Base-by-base conservation (phyloP, 2,888 invertebrate genomes). In the Anthophora plumipes region DNA sequence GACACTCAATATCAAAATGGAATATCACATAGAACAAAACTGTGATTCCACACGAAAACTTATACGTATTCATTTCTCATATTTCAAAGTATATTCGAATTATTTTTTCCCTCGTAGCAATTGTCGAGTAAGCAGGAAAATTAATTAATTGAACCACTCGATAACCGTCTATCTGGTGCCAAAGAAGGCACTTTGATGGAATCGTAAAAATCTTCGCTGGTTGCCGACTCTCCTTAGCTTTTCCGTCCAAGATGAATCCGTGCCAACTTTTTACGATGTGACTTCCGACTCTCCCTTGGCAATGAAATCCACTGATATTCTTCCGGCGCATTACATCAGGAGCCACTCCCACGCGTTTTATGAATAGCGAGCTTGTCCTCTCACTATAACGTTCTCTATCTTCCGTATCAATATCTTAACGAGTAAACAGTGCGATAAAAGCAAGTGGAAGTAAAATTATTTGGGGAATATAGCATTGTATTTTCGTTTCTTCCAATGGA, bases 231-330 rank as follows among this genome's bases (percentile, higher is more conserved):
- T 68, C 63, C 46, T 68, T 25, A 63, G 71, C 63, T 54, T 54
- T 31, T 22, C 68, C 52, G 37, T 41, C 61, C 75, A 43, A 70
- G 39, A 71, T 71, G 68, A 67, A 80, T 68, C 54, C 59, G 48
- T 64, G 70, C 80, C 68, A 81, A 84, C 67, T 77, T 86, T 84
- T 86, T 86, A 86, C 67, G 74, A 80, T 22, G 60, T 55, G 50
- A 83, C 67, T 59, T 79, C 74, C 63, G 73, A 71, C 52, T 82
- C 75, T 74, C 37, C 61, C 66, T 77, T 57, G 68, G 54, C 76
- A 76, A 83, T 83, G 79, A 85, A 83, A 80, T 71, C 71, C 39
- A 50, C 67, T 25, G 73, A 79, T 69, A 73, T 75, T 82, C 74
- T 57, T 61, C 68, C 69, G 39, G 67, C 8, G 73, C 57, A 60